Base-by-base conservation (phyloP, 2,888 invertebrate genomes). In the Xylota sylvarum region DNA sequence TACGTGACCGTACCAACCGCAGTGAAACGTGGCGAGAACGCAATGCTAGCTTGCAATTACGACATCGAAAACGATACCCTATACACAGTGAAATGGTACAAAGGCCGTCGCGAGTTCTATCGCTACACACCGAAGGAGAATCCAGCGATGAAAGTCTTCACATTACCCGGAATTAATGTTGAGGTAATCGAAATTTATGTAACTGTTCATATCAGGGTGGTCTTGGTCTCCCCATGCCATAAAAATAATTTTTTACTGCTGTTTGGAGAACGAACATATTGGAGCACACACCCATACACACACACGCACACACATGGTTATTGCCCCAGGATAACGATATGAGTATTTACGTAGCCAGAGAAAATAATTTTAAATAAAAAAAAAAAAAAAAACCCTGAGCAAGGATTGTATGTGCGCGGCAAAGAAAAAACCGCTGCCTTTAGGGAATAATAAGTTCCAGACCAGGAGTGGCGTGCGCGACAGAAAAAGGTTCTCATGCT, bases 61-160 rank as follows among this genome's bases (percentile, higher is more conserved):
- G 96, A 97, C 91, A 94, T 97, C 93, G 96, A 97, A 92, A 95
- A 95, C 27, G 95, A 95, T 56, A 95, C 95, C n/a, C 94, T 97
- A 69, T 97, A 97, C 93, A 95, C 97, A n/a, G 96, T 97, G 86
- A 97, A 97, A 93, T 97, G 97, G 97, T 97, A 97, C 93, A 94
- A 97, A 82, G 97, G 97, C 12, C 94, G 93, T 89, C 94, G 95
- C 89, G 97, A 97, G 93, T 97, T 97, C 93, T 97, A 97, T 93
- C 94, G 97, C 88, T 97, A 94, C 90, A 95, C 96, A 4, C 97
- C 97, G 0, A 94, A 94, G 90, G 96, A 97, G 89, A 93, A 93
- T 35, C 96, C 96, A 0, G 94, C 94, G 64, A 95, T 95, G 76
- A 96, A 96, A 92, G 94, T 95, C 76, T 97, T 97, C 92, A n/a